Base-by-base conservation (phyloP, 2,113 vertebrate species). In the Phalacrocorax brasilianus region DNA sequence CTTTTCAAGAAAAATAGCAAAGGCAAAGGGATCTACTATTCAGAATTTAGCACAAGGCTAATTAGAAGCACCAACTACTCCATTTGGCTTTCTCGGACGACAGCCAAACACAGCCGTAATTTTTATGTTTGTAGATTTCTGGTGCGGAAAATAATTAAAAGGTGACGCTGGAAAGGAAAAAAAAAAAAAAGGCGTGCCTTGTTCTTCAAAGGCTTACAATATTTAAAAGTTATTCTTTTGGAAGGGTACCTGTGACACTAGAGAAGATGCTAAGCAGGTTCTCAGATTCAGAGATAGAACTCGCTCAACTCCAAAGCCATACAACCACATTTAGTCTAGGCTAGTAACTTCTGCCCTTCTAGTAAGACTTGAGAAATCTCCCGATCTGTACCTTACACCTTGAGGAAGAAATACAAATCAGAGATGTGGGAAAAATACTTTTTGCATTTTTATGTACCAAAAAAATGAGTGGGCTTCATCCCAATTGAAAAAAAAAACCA, bases 31-130 rank as follows among this genome's bases (percentile, higher is more conserved):
- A 79, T 75, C 44, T 59, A 58, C 68, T 52, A 33, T 65, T 91
- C 76, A 40, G 70, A 87, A 82, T 82, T 91, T 74, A 94, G 95
- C 79, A 55, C 78, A 1, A 61, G 83, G 91, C 79, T 95, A 59
- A 66, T 84, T 3, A 96, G 77, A 95, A 97, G 96, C 97, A 97
- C 97, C 96, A 87, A 83, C 63, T 65, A 56, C 21, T 91, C 61
- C 45, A 8, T 50, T 95, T 82, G 70, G 84, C 72, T 90, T 96
- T 73, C 75, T 94, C 93, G 88, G 81, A 49, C 32, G 72, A 79
- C 86, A 96, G 96, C 92, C 93, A 94, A 93, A 59, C 4, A 2
- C 5, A 73, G 96, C 91, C 95, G 95, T 26, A 59, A 28, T 42
- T 91, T 83, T 85, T 80, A 23, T 4, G 22, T 65, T 40, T 58